These are phyloP conservation scores for Leptarthrus brevirostris DNA, from an alignment of 2,888 invertebrate genomes.

Conservation along the genomic window DNA sequence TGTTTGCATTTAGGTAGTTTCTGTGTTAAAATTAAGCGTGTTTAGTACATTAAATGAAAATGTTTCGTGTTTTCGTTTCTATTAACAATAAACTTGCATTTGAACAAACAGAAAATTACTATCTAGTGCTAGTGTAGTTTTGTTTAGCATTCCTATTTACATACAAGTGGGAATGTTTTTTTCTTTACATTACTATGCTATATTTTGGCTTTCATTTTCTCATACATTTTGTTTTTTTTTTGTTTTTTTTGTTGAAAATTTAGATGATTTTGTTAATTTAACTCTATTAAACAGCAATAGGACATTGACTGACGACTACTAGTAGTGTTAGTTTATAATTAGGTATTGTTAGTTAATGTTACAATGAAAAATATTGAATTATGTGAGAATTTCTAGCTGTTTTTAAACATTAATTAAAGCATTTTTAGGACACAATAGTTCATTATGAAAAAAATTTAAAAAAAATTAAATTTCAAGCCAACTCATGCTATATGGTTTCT, in stretches of 20 bases:
- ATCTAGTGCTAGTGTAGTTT: background rate
- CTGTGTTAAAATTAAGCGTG: no score
- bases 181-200: conserved; percentile 43
- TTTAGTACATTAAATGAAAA: no score
- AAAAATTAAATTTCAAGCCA: no score
- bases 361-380: conserved; percentile 26
- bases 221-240: background rate
- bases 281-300: conserved; percentile 45
- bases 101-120: no score
- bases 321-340: conserved; percentile 33
- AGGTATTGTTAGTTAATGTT: conserved; percentile 33
- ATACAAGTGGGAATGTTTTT: conserved; percentile 49
- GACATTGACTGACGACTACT: conserved; percentile 36
- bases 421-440: conserved; percentile 20
- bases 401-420: conserved; percentile 35
- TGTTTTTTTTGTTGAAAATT: background rate
- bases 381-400: background rate
- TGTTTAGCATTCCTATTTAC: conserved; percentile 46
- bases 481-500: no score
- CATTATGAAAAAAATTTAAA: background rate
- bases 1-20: no score
- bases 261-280: conserved; percentile 30
- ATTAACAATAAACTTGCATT: no score
- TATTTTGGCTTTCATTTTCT: conserved; percentile 5
- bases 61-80: no score